These are phyloP conservation scores for Lithosia quadra DNA, from an alignment of 2,888 invertebrate species.

Conservation along the genomic window DNA sequence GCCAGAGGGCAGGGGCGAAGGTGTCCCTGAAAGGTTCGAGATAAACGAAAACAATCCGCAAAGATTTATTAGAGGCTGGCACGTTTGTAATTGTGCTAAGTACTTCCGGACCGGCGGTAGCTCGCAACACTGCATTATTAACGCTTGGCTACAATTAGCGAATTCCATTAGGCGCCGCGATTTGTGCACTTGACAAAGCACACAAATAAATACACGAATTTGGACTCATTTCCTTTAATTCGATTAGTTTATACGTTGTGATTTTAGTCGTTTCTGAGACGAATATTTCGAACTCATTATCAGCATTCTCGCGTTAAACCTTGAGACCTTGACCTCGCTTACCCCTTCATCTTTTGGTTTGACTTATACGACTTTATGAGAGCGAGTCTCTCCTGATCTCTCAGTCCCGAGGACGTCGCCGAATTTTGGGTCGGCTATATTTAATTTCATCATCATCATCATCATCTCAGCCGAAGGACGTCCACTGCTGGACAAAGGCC, in stretches of 20 bases:
- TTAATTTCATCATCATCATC: too few species aligned
- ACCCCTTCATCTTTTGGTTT: too few species aligned
- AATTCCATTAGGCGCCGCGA: background rate
- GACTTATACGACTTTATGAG: too few species aligned
- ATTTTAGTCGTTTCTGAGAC: background rate
- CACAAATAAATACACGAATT: background rate
- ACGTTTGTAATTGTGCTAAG: slow-evolving; percentile 65
- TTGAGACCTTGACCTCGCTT: too few species aligned
- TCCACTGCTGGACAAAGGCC: too few species aligned
- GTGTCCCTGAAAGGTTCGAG: slow-evolving; percentile 63
- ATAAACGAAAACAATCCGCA: slow-evolving; percentile 72
- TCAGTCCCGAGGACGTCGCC: too few species aligned
- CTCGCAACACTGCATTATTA: slow-evolving; percentile 4
- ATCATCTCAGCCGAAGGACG: too few species aligned
- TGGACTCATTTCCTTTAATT: background rate
- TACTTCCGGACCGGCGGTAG: slow-evolving; percentile 29
- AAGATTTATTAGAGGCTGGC: slow-evolving; percentile 68
- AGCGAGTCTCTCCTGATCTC: too few species aligned
- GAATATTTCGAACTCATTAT: background rate
- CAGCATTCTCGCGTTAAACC: too few species aligned
- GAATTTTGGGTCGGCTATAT: too few species aligned
- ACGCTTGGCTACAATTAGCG: slow-evolving; percentile 5
- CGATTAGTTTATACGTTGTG: background rate
- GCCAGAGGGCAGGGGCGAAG: slow-evolving; percentile 27
- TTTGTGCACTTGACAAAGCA: background rate